Evolutionary conservation across 2,888 invertebrate genomes (phyloP).

Genomic region (Netelia fuscicornis): DNA sequence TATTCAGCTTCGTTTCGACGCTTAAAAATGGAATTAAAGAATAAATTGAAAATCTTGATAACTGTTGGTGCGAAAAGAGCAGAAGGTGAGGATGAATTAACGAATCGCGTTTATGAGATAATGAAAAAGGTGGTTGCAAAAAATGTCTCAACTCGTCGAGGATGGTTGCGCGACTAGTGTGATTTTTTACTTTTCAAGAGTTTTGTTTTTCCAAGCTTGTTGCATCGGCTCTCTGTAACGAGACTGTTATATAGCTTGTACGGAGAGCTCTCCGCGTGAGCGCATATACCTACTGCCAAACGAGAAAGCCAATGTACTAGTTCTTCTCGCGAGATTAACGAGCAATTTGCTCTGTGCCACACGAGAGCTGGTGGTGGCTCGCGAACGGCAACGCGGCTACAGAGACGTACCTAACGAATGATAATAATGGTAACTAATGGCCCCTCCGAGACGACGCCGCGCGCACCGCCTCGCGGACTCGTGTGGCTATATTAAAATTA

Average conservation of each 20-base stretch:
- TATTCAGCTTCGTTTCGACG: neutral
- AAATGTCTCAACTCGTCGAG: neutral
- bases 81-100: too few species aligned
- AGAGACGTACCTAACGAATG: slow-evolving; percentile 67
- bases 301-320: slow-evolving; percentile 63
- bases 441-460: slow-evolving; percentile 55
- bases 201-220: neutral
- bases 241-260: neutral
- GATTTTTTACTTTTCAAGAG: neutral
- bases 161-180: neutral
- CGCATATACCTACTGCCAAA: slow-evolving; percentile 36
- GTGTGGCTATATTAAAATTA: slow-evolving; percentile 66
- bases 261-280: slow-evolving; percentile 8
- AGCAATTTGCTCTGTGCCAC: slow-evolving; percentile 66
- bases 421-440: slow-evolving; percentile 69
- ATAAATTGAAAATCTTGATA: too few species aligned
- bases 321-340: slow-evolving; percentile 65
- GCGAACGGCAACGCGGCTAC: slow-evolving; percentile 21
- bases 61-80: too few species aligned
- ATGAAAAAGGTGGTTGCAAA: neutral
- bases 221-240: neutral
- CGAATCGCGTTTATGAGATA: neutral
- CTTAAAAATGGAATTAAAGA: neutral
- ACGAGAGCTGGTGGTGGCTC: slow-evolving; percentile 35
- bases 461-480: slow-evolving; percentile 54